A percentile compares a stretch with the other conserved stretches of the same genome.
phyloP scores from a whole-genome alignment of 2,888 invertebrate genomes.

The Esperia sulphurella region DNA sequence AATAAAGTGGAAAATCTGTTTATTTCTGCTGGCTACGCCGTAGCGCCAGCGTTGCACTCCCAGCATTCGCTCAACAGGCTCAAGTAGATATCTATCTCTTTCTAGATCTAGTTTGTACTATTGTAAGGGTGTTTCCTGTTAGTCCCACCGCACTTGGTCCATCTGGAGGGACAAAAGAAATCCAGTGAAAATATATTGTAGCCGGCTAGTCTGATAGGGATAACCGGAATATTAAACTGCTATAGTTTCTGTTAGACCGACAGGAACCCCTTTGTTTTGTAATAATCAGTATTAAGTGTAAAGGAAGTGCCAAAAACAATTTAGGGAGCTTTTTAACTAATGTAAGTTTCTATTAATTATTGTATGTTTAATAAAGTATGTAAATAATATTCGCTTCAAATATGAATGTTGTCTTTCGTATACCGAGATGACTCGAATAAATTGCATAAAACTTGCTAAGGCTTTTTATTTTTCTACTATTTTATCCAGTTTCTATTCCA shows the following conservation, averaged over 20 bases:
- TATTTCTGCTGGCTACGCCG: background rate
- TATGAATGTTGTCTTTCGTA: slow-evolving; percentile 58
- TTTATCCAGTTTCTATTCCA: too few species aligned
- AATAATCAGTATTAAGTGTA: slow-evolving; percentile 33
- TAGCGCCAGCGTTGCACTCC: too few species aligned
- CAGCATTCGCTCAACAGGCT: background rate
- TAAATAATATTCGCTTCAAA: slow-evolving; percentile 58
- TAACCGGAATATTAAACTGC: too few species aligned
- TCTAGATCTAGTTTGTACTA: background rate
- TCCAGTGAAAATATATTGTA: too few species aligned
- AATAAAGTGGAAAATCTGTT: background rate
- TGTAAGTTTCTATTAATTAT: slow-evolving; percentile 44
- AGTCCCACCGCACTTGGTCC: too few species aligned
- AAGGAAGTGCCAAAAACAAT: slow-evolving; percentile 71
- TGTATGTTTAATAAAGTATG: slow-evolving; percentile 27
- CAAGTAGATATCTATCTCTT: background rate
- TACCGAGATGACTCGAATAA: slow-evolving; percentile 59
- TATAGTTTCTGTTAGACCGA: too few species aligned
- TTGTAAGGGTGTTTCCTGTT: too few species aligned
- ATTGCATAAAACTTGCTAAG: slow-evolving; percentile 37
- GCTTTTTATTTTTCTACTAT: too few species aligned
- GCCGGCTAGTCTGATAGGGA: too few species aligned
- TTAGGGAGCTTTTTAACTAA: slow-evolving; percentile 62
- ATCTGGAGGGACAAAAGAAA: too few species aligned
- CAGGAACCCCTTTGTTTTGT: background rate